Base-by-base conservation (phyloP, 1,140 invertebrate genomes). In the Macrobrachium nipponense region DNA sequence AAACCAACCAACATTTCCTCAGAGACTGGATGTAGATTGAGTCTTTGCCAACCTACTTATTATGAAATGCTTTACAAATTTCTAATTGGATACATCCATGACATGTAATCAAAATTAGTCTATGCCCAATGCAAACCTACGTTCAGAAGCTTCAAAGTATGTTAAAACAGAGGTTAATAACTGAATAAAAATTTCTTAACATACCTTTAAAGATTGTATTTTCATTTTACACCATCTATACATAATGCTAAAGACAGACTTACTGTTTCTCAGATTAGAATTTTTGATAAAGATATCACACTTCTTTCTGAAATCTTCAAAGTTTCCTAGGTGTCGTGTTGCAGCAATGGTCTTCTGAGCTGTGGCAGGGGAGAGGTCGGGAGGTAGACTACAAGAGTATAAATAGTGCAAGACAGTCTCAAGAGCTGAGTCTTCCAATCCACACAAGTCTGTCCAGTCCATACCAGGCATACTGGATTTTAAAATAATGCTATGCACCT, bases 361-460 rank as follows among this genome's bases (percentile, higher is more conserved):
- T 8, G 93, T 92, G 60, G 92, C 91, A 89, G 94, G 93, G 27
- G 92, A 91, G 72, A 94, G 90, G 84, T 91, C 91, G 36, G 90
- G 59, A 15, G 94, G 93, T 88, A 95, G 90, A 87, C 94, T 94
- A 89, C 94, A 93, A n/a, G 93, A 92, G 89, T 95, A 95, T 14
- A 95, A 89, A 90, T 92, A 95, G 90, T 94, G 92, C 15, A 95
- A 90, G 70, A 94, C 92, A 17, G 93, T 93, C 27, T 91, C 91
- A 14, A 95, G 88, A 20, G 94, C 93, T 89, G 93, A 93, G 80
- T 93, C 93, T 11, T 92, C 92, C 59, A 94, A 87, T 60, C 92
- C 91, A 80, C 90, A 89, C 43, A 94, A 90, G 18, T 92, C 92
- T 62, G 88, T 88, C 93, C 93, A 94, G 87, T 93, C 92, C 83